A percentile compares a stretch with the other conserved stretches of the same genome.
Evolutionary conservation across 2,888 invertebrate genomes (phyloP).

Genomic region (Eulithis prunata): DNA sequence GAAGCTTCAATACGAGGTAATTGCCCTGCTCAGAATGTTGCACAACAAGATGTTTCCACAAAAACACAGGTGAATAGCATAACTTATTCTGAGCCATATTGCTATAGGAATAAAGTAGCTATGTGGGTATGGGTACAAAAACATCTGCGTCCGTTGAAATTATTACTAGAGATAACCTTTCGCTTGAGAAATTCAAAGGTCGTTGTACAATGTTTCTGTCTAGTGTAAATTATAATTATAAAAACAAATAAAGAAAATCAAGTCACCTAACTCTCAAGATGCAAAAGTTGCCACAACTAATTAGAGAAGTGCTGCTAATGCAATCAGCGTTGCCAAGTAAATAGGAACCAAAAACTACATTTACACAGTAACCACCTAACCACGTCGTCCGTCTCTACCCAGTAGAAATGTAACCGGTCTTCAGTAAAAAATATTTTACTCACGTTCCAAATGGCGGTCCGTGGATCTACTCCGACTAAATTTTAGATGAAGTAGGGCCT

Average conservation of each 20-base stretch:
- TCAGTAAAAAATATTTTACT: no score
- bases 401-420: no score
- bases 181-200: slow-evolving; percentile 32
- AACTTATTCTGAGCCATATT: slow-evolving; percentile 10
- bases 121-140: slow-evolving; percentile 7
- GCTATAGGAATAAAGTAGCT: slow-evolving; percentile 7
- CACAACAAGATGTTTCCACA: slow-evolving; percentile 20
- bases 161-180: slow-evolving; percentile 33
- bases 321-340: slow-evolving; percentile 24
- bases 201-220: slow-evolving; percentile 25
- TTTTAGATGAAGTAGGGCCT: not conserved
- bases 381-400: no score
- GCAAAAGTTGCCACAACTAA: slow-evolving; percentile 18
- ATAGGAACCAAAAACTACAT: slow-evolving; percentile 5
- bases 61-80: slow-evolving; percentile 8
- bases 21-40: slow-evolving; percentile 32
- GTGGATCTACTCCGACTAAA: no score
- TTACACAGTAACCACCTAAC: not conserved
- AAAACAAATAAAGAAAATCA: not conserved
- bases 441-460: no score
- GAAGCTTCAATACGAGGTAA: slow-evolving; percentile 24
- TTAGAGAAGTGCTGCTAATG: slow-evolving; percentile 34
- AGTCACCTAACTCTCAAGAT: slow-evolving; percentile 10
- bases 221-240: slow-evolving; percentile 15
- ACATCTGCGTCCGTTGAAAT: slow-evolving; percentile 29